These are phyloP conservation scores for Xiphophorus maculatus DNA, from an alignment of 2,113 vertebrate genomes.

Conservation along the genomic window DNA sequence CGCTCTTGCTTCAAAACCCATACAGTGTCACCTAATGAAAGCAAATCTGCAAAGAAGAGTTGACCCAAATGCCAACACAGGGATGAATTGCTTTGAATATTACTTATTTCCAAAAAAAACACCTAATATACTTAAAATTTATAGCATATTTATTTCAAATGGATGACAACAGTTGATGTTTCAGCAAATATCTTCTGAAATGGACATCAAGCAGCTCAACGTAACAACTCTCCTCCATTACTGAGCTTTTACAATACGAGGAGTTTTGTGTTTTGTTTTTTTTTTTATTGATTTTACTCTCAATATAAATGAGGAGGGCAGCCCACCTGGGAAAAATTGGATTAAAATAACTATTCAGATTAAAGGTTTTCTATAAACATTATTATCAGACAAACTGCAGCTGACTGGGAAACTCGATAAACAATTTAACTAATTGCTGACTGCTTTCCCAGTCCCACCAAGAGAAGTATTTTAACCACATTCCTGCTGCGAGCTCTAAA, in stretches of 20 bases:
- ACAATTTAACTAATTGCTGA: constrained; percentile 15
- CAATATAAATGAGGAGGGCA: constrained; percentile 6
- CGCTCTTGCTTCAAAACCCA: too few relatives aligned
- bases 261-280: not conserved
- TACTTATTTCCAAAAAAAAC: too few relatives aligned
- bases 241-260: not conserved
- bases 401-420: constrained; percentile 37
- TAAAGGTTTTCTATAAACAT: constrained; percentile 24
- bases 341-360: constrained; percentile 21
- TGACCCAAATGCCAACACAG: too few relatives aligned
- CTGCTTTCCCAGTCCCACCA: constrained; percentile 20
- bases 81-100: too few relatives aligned
- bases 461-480: constrained; percentile 34
- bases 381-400: constrained; percentile 15
- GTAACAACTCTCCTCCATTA: not conserved
- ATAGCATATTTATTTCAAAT: too few relatives aligned
- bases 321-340: not conserved
- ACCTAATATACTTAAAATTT: too few relatives aligned
- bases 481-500: constrained; percentile 43
- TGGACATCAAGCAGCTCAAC: not conserved
- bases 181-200: not conserved
- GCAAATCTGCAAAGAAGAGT: too few relatives aligned
- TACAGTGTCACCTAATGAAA: too few relatives aligned
- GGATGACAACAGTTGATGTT: not conserved
- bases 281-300: not conserved